These are phyloP conservation scores for Corythaixoides concolor DNA, from an alignment of 2,113 vertebrate genomes.

Conservation along the genomic window DNA sequence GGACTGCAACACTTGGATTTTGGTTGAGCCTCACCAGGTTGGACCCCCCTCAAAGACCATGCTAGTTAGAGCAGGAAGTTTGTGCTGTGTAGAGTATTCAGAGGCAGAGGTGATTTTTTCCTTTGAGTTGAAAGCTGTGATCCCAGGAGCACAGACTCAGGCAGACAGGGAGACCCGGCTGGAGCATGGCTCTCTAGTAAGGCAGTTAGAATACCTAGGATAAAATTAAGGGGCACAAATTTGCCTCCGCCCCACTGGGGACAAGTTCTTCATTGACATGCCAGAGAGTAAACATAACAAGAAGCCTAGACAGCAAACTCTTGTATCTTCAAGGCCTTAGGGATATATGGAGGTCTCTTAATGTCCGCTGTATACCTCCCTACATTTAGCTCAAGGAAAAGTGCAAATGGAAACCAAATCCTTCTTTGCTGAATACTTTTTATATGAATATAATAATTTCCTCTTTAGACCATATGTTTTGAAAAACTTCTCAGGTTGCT, in stretches of 20 bases:
- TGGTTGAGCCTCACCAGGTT: background rate
- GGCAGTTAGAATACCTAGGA: background rate
- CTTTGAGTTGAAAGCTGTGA: background rate
- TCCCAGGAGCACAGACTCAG: background rate
- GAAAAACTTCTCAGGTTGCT: background rate
- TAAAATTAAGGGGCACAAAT: background rate
- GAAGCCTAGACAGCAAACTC: background rate
- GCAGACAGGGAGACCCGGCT: background rate
- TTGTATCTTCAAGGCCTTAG: background rate
- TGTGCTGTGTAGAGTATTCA: background rate
- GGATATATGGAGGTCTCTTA: background rate
- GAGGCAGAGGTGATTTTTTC: accelerated
- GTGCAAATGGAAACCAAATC: background rate
- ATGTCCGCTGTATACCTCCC: background rate
- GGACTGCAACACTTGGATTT: background rate
- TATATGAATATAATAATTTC: background rate
- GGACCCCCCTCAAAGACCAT: accelerated
- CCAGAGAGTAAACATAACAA: background rate
- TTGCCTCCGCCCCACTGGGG: background rate
- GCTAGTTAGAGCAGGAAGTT: background rate
- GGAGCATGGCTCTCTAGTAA: background rate
- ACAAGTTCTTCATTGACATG: background rate
- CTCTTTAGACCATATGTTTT: background rate
- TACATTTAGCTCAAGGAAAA: background rate
- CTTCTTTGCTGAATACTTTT: background rate